These are phyloP conservation scores for Cosmia trapezina DNA, from an alignment of 2,888 invertebrate genomes.

Conservation along the genomic window DNA sequence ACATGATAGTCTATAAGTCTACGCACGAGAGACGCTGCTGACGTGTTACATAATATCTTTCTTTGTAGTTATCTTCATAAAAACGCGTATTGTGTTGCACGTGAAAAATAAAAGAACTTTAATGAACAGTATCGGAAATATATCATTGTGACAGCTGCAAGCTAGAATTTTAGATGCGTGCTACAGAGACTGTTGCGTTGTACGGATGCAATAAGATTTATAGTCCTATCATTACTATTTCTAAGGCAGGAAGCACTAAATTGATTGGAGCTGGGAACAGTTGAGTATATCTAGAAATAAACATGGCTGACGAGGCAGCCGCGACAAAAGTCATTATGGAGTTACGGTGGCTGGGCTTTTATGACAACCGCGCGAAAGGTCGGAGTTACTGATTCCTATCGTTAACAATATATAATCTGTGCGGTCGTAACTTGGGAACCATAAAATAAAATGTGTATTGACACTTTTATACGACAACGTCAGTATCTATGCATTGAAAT, in stretches of 20 bases:
- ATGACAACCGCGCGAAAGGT: conserved; percentile 69
- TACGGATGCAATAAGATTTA: conserved; percentile 44
- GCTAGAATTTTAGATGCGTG: conserved; percentile 31
- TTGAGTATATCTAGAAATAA: conserved; percentile 41
- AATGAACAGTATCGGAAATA: conserved; percentile 46
- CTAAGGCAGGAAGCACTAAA: conserved; percentile 40
- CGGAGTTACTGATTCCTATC: conserved; percentile 65
- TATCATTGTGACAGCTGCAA: conserved; percentile 50
- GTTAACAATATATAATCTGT: conserved; percentile 64
- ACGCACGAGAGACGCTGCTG: conserved; percentile 41
- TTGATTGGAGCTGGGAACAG: conserved; percentile 31
- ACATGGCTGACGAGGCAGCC: conserved; percentile 29
- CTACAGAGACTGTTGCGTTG: conserved; percentile 21
- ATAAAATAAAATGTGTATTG: conserved; percentile 58
- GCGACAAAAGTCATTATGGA: conserved; percentile 40
- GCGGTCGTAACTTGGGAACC: conserved; percentile 61
- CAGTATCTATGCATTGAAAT: conserved; percentile 43
- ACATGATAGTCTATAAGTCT: conserved; percentile 41
- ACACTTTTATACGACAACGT: conserved; percentile 33
- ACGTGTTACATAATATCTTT: conserved; percentile 45
- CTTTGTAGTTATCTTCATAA: conserved; percentile 43
- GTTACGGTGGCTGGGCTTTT: conserved; percentile 61
- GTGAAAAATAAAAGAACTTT: conserved; percentile 31
- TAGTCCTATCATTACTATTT: conserved; percentile 40
- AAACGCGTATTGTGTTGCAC: conserved; percentile 30